A percentile compares a stretch with the other conserved stretches of the same genome.
Evolutionary conservation across 2,888 invertebrate genomes (phyloP).

Genomic region (Norana najaformis): DNA sequence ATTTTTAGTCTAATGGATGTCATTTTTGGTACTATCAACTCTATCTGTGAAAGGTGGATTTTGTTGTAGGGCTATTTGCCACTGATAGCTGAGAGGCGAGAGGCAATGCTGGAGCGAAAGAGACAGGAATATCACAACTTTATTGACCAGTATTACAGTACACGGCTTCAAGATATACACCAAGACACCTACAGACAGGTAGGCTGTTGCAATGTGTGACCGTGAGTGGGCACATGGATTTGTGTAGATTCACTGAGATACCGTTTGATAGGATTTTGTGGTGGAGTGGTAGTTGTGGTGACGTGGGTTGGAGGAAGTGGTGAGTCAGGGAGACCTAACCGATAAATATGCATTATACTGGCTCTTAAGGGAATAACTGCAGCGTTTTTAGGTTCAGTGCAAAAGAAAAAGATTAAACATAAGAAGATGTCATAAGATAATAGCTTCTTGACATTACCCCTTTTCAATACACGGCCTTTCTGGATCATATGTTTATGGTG

Average conservation of each 20-base stretch:
- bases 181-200: conserved; percentile 89
- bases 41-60: background rate
- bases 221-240: too few relatives aligned
- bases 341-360: background rate
- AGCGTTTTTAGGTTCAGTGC: background rate
- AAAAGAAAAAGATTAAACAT: background rate
- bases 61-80: conserved; percentile 83
- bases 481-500: too few relatives aligned
- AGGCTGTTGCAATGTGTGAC: background rate
- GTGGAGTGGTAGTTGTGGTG: background rate
- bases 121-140: conserved; percentile 93
- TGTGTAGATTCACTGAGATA: background rate
- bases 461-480: too few relatives aligned
- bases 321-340: background rate
- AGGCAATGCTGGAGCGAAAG: conserved; percentile 85
- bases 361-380: background rate
- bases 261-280: background rate
- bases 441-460: background rate
- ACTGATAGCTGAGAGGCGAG: conserved; percentile 87
- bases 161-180: conserved; percentile 82
- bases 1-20: background rate
- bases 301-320: background rate
- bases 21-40: background rate
- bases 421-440: too few relatives aligned
- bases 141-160: conserved; percentile 93